Conservation (phyloP, 1,140 invertebrate genomes). For the Notospermus geniculatus region DNA sequence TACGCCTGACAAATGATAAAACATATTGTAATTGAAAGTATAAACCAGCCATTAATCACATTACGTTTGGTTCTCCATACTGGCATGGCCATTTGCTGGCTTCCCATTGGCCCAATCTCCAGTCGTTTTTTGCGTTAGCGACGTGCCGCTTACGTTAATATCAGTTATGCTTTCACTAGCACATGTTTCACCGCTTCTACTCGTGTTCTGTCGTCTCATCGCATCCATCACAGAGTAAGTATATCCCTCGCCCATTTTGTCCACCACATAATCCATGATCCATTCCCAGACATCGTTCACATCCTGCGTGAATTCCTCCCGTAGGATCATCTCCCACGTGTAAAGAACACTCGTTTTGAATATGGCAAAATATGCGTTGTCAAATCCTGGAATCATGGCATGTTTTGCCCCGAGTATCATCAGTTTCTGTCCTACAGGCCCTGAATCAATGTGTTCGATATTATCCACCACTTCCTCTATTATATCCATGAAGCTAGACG, state of each 20-base stretch:
- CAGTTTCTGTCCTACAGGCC: conserved; percentile 25
- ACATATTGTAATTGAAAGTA: too few species aligned
- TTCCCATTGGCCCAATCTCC: too few species aligned
- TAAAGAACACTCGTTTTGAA: conserved; percentile 36
- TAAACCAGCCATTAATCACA: too few species aligned
- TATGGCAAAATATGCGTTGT: conserved; percentile 30
- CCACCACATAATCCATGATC: conserved; percentile 31
- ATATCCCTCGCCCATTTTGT: conserved; percentile 34
- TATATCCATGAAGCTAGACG: conserved; percentile 32
- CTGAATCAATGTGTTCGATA: conserved; percentile 26
- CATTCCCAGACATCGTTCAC: conserved; percentile 31
- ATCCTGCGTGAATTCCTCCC: conserved; percentile 37
- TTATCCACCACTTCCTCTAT: conserved; percentile 34
- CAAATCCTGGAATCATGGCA: conserved; percentile 33
- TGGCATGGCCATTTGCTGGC: too few species aligned
- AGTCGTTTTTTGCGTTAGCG: too few species aligned
- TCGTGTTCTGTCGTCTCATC: too few species aligned
- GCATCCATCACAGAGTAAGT: too few species aligned
- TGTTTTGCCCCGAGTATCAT: conserved; percentile 36
- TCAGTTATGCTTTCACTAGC: too few species aligned
- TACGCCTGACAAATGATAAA: too few species aligned
- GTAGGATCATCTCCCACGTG: conserved; percentile 35
- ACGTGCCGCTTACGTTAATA: too few species aligned
- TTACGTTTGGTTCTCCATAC: too few species aligned
- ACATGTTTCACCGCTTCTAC: too few species aligned